A percentile compares a stretch with the other conserved stretches of the same genome.
These are phyloP conservation scores for Diadromus collaris DNA, from an alignment of 2,888 invertebrate species.

Conservation along the genomic window DNA sequence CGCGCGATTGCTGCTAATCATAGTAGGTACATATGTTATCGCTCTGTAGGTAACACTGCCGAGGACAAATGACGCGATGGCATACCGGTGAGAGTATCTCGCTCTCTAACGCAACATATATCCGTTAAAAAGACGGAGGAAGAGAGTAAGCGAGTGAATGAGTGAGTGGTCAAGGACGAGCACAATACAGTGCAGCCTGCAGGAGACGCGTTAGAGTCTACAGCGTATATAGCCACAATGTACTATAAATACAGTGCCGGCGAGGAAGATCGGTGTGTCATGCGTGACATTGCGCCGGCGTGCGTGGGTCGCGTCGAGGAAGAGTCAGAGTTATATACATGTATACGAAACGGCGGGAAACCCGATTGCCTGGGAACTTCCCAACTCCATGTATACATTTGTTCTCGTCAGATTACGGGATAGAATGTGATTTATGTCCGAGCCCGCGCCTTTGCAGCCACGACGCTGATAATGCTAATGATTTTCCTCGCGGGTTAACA, in stretches of 20 bases:
- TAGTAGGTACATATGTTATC: too few relatives aligned
- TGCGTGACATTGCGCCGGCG: slow-evolving; percentile 2
- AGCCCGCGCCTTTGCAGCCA: not conserved
- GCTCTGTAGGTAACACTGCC: not conserved
- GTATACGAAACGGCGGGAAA: slow-evolving; percentile 56
- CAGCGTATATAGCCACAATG: not conserved
- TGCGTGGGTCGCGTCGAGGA: not conserved
- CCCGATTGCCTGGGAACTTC: slow-evolving; percentile 63
- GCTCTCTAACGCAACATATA: not conserved
- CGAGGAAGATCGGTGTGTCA: slow-evolving; percentile 2
- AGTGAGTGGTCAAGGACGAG: not conserved
- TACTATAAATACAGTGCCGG: not conserved
- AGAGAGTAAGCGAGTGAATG: not conserved
- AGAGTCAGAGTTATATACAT: not conserved
- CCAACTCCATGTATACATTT: slow-evolving; percentile 49
- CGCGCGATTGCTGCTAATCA: too few relatives aligned
- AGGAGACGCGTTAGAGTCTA: not conserved
- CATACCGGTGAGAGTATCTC: slow-evolving; percentile 2
- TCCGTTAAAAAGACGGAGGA: not conserved
- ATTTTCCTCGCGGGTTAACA: not conserved
- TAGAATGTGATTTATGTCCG: not conserved
- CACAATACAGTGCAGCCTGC: not conserved
- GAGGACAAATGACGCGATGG: slow-evolving; percentile 5
- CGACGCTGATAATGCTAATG: not conserved
- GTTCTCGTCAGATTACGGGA: slow-evolving; percentile 32